A percentile compares a stretch with the other conserved stretches of the same genome.
Conservation (phyloP, 2,888 invertebrate genomes). For the Dimorphilus gyrociliatus region DNA sequence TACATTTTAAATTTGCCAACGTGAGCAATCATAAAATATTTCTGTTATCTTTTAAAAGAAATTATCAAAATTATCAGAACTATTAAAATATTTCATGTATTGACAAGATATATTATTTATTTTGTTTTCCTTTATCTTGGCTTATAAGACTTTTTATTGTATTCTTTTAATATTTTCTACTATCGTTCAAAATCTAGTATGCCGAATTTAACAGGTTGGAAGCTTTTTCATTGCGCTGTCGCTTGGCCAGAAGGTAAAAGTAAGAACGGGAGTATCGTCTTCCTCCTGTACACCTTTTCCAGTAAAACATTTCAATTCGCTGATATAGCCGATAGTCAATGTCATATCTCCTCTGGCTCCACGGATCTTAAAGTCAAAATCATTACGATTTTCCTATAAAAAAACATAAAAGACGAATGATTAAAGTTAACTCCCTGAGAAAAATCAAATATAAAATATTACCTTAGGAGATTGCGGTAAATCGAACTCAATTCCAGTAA, state of each 20-base stretch:
- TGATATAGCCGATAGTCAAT: conserved; percentile 10
- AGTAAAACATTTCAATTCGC: conserved; percentile 9
- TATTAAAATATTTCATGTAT: no score
- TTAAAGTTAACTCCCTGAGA: neutral
- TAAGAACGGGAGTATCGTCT: conserved; percentile 11
- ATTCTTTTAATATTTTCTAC: no score
- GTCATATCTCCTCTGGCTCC: conserved; percentile 12
- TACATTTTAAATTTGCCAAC: no score
- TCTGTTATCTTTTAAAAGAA: no score
- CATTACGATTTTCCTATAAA: conserved; percentile 8
- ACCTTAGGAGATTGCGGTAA: conserved; percentile 8
- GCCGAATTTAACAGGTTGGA: no score
- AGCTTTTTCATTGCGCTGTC: conserved; percentile 11
- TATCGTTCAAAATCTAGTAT: no score
- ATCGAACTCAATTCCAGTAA: conserved; percentile 14
- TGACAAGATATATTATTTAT: no score
- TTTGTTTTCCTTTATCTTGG: no score
- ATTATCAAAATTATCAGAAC: no score
- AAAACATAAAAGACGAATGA: neutral
- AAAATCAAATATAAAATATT: neutral
- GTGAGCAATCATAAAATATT: no score
- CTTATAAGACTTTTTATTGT: no score
- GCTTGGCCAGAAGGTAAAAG: conserved; percentile 10
- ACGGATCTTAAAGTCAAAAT: conserved; percentile 13
- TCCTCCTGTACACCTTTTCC: conserved; percentile 10